phyloP scores from a whole-genome alignment of 2,888 invertebrate species.

The Agrotis clavis region DNA sequence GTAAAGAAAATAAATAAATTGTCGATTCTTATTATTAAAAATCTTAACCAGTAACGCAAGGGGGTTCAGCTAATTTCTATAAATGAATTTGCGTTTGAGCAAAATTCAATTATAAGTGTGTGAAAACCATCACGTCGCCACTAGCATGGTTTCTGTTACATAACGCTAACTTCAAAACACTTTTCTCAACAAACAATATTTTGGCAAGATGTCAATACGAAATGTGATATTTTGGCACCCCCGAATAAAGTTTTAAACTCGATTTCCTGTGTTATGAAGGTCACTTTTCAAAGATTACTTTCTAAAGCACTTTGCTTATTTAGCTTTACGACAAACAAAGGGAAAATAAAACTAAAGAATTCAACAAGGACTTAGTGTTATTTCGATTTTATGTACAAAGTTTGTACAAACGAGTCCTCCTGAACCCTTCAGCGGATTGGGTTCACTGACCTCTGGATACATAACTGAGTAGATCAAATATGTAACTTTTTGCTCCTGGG shows the following conservation, averaged over 20 bases:
- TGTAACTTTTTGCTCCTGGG: conserved; percentile 11
- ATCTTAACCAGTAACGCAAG: no score
- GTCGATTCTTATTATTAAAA: no score
- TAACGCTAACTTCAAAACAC: conserved; percentile 28
- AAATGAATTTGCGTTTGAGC: not conserved
- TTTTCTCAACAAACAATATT: conserved; percentile 44
- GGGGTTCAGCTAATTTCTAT: no score
- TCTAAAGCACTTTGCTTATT: conserved; percentile 29
- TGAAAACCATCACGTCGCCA: not conserved
- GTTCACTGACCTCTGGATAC: conserved; percentile 42
- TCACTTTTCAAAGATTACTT: conserved; percentile 14
- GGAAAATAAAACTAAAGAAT: conserved; percentile 51
- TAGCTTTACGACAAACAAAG: conserved; percentile 36
- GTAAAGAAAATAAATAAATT: no score
- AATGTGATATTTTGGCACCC: conserved; percentile 27
- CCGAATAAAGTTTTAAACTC: conserved; percentile 33
- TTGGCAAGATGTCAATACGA: conserved; percentile 42
- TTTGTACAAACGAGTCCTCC: conserved; percentile 32
- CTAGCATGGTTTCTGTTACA: conserved; percentile 13
- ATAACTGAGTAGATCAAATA: conserved; percentile 22
- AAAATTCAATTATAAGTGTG: not conserved
- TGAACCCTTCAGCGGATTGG: conserved; percentile 35
- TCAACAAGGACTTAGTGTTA: conserved; percentile 47
- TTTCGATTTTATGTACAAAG: conserved; percentile 50
- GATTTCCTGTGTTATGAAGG: conserved; percentile 37